Percentiles rank a stretch among this genome's conserved stretches.
These are phyloP conservation scores for Ceratina australensis DNA, from an alignment of 1,140 invertebrate species.

Conservation along the genomic window DNA sequence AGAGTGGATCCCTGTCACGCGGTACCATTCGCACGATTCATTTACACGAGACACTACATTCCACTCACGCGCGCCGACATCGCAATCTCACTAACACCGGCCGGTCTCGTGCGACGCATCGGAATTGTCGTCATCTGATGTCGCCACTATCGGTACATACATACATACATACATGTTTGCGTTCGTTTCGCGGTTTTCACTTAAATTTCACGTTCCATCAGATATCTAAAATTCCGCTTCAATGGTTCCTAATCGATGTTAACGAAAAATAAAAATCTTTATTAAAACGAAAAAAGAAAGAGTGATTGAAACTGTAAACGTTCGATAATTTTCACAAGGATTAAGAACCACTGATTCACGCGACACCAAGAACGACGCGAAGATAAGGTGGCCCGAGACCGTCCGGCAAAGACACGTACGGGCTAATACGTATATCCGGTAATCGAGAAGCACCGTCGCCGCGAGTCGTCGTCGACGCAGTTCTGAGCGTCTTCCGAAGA, in stretches of 20 bases:
- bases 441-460: conserved; percentile 57
- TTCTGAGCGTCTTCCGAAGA: neutral
- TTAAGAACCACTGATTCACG: too few relatives aligned
- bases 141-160: neutral
- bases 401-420: conserved; percentile 58
- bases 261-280: too few relatives aligned
- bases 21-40: conserved; percentile 29
- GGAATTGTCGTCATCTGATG: conserved; percentile 3
- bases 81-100: conserved; percentile 58
- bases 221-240: too few relatives aligned
- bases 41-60: conserved; percentile 31
- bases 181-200: neutral
- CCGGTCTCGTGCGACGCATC: conserved; percentile 49
- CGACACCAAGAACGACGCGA: conserved; percentile 10
- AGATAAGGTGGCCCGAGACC: conserved; percentile 29
- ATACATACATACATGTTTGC: neutral
- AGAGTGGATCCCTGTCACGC: conserved; percentile 41
- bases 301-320: too few relatives aligned
- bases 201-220: neutral
- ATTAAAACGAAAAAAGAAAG: too few relatives aligned
- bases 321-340: too few relatives aligned
- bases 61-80: conserved; percentile 42
- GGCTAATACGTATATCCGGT: conserved; percentile 69
- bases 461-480: conserved; percentile 32
- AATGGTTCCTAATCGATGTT: too few relatives aligned